Conservation (phyloP, 2,888 invertebrate species). For the Nomada ruficornis region DNA sequence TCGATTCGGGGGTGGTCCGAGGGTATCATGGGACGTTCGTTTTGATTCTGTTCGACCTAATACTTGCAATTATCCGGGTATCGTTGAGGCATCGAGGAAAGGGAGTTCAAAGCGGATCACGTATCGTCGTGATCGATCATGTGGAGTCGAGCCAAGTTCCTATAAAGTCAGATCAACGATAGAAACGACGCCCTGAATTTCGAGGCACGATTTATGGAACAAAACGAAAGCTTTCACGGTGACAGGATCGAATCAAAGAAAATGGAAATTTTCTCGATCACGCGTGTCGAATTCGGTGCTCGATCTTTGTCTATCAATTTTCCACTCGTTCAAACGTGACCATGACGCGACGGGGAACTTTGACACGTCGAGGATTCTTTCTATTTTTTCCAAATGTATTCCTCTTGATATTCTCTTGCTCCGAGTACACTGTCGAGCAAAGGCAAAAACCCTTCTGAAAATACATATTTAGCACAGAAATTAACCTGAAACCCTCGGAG, state of each 20-base stretch:
- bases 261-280: slow-evolving; percentile 50
- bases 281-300: slow-evolving; percentile 14
- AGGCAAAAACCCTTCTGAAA: background rate
- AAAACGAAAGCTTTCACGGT: slow-evolving; percentile 22
- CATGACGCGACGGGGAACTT: background rate
- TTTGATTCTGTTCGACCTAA: background rate
- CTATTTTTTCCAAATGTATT: background rate
- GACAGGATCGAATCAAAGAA: slow-evolving; percentile 10
- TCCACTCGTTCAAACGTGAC: background rate
- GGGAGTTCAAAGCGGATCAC: slow-evolving; percentile 37
- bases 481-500: background rate
- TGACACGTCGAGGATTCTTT: background rate
- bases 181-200: slow-evolving; percentile 39
- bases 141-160: slow-evolving; percentile 19
- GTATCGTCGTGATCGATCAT: slow-evolving; percentile 50
- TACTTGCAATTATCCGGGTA: slow-evolving; percentile 40
- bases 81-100: background rate
- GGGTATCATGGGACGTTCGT: background rate
- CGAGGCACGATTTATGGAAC: slow-evolving; percentile 39
- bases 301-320: slow-evolving; percentile 34
- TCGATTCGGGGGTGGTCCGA: background rate
- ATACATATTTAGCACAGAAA: slow-evolving; percentile 7
- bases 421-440: background rate
- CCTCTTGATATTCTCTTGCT: background rate
- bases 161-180: slow-evolving; percentile 17